Percentiles rank a stretch among this genome's conserved stretches.
These are phyloP conservation scores for Phortica magna DNA, from an alignment of 2,888 invertebrate genomes.

Conservation along the genomic window DNA sequence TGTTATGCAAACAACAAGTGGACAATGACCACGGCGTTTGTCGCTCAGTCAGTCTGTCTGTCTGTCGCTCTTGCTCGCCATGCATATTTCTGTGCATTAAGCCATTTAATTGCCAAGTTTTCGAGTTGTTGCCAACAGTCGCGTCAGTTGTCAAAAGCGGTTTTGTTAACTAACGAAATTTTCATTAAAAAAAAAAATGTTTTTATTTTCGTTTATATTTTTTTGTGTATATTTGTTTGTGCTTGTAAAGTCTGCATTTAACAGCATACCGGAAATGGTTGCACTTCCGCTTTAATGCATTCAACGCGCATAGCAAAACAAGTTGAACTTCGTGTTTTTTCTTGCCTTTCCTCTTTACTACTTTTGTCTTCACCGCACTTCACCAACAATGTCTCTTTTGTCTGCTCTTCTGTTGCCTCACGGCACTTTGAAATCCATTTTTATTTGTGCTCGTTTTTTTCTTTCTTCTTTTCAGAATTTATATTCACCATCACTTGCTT, in stretches of 20 bases:
- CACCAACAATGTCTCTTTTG: too few relatives aligned
- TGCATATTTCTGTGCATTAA: not conserved
- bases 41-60: too few relatives aligned
- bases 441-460: too few relatives aligned
- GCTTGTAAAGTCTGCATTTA: not conserved
- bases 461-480: too few relatives aligned
- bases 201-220: not conserved
- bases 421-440: too few relatives aligned
- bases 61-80: too few relatives aligned
- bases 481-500: too few relatives aligned
- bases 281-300: not conserved
- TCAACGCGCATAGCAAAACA: not conserved
- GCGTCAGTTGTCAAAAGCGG: not conserved
- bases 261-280: constrained; percentile 1
- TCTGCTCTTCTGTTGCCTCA: too few relatives aligned
- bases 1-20: too few relatives aligned
- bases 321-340: not conserved
- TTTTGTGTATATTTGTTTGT: not conserved
- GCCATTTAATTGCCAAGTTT: constrained; percentile 6
- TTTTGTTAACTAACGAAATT: not conserved
- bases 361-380: not conserved
- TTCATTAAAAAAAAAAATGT: not conserved
- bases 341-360: not conserved
- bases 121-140: not conserved
- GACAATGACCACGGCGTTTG: too few relatives aligned